A percentile compares a stretch with the other conserved stretches of the same genome.
These are phyloP conservation scores for Suncus etruscus DNA, from an alignment of 2,113 vertebrate genomes.

Conservation along the genomic window DNA sequence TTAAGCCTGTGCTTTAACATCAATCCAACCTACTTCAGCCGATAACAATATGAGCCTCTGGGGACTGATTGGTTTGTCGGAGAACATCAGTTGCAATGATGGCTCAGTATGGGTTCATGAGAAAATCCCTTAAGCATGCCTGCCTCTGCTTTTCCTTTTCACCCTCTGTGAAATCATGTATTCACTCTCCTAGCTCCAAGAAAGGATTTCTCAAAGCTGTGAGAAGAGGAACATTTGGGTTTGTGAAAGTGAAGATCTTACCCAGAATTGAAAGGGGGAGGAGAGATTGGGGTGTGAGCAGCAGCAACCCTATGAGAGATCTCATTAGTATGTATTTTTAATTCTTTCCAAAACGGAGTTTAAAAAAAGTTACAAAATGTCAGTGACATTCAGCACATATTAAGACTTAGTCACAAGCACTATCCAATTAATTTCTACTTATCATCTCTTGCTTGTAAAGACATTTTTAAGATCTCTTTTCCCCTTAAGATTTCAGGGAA, in stretches of 20 bases:
- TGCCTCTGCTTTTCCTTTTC: neutral
- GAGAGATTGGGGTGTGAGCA: neutral
- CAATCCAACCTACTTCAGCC: neutral
- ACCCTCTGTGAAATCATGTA: neutral
- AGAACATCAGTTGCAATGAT: neutral
- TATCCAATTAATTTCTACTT: slow-evolving; percentile 64
- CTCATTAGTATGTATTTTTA: neutral
- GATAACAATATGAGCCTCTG: neutral
- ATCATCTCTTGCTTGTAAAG: slow-evolving; percentile 30
- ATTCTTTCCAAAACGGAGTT: slow-evolving; percentile 54
- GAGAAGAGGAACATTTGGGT: neutral
- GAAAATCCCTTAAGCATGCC: neutral
- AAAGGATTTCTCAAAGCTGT: neutral
- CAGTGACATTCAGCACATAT: slow-evolving; percentile 41
- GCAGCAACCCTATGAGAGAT: neutral
- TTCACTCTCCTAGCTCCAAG: neutral
- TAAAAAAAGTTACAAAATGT: slow-evolving; percentile 41
- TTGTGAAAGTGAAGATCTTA: slow-evolving; percentile 23
- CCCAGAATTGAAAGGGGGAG: neutral
- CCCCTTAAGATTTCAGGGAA: neutral
- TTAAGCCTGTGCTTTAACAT: neutral
- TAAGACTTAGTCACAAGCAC: slow-evolving; percentile 50
- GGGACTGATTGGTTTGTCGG: neutral
- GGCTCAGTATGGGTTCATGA: neutral
- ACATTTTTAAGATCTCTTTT: neutral